A percentile compares a stretch with the other conserved stretches of the same genome.
phyloP scores from a whole-genome alignment of 1,140 invertebrate genomes.

The Temnothorax nylanderi region DNA sequence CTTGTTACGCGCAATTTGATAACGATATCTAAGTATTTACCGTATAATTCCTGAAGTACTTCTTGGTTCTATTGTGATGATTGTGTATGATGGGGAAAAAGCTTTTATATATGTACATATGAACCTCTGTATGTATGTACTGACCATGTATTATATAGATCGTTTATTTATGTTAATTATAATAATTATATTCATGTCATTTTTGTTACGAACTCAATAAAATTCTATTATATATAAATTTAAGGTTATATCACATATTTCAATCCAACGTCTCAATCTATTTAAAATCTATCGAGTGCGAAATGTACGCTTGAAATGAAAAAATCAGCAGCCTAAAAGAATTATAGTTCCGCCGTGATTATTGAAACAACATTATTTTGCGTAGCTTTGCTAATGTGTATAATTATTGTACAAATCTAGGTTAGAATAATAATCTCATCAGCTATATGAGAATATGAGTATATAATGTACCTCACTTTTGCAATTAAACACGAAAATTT shows the following conservation, averaged over 20 bases:
- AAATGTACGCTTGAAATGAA: background rate
- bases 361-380: background rate
- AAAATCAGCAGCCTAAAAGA: background rate
- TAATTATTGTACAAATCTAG: background rate
- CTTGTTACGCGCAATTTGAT: background rate
- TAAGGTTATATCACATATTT: conserved; percentile 26
- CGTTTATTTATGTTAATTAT: background rate
- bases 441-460: background rate
- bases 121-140: background rate
- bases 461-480: background rate
- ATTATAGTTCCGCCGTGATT: background rate
- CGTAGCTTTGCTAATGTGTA: too few relatives aligned
- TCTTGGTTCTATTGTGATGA: background rate
- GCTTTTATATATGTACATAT: background rate
- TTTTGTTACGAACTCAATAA: conserved; percentile 34
- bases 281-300: background rate
- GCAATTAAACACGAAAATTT: background rate
- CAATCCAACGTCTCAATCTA: background rate
- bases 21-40: background rate
- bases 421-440: conserved; percentile 10
- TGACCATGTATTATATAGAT: background rate
- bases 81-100: background rate
- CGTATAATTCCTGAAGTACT: background rate
- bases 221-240: conserved; percentile 18
- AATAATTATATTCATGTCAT: background rate